Percentiles rank a stretch among this genome's conserved stretches.
These are phyloP conservation scores for Rapana venosa DNA, from an alignment of 2,888 invertebrate species.

Conservation along the genomic window DNA sequence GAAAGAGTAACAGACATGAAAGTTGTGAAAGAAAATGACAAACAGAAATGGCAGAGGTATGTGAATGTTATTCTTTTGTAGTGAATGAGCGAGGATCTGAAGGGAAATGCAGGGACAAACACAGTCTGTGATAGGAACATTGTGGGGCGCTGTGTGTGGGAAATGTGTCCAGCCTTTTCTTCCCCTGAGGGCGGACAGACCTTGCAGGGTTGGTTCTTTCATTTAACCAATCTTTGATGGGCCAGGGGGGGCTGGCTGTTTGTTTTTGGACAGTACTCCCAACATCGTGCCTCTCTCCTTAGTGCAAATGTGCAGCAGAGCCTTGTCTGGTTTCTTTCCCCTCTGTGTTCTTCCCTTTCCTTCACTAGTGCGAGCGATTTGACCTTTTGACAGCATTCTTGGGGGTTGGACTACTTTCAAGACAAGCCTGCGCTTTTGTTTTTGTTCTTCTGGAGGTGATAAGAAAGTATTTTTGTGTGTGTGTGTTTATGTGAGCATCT, in stretches of 20 bases:
- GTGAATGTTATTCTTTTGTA: not conserved
- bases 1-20: not conserved
- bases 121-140: not conserved
- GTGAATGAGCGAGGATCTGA: not conserved
- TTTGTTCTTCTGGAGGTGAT: too few species aligned
- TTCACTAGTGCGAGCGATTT: too few species aligned
- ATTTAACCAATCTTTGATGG: slow-evolving; percentile 34
- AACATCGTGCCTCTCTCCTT: not conserved
- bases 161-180: not conserved
- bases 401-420: not conserved
- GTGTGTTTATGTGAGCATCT: too few species aligned
- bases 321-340: too few species aligned
- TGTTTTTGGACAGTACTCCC: slow-evolving; percentile 14
- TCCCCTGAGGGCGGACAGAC: slow-evolving; percentile 6
- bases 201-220: slow-evolving; percentile 29
- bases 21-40: not conserved
- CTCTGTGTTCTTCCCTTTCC: too few species aligned
- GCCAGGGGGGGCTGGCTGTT: slow-evolving; percentile 8
- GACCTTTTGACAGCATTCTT: not conserved
- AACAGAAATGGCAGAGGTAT: not conserved
- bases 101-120: not conserved
- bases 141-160: not conserved
- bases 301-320: too few species aligned
- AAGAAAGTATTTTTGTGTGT: too few species aligned
- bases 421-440: too few species aligned